Percentiles rank a stretch among this genome's conserved stretches.
phyloP scores from a whole-genome alignment of 2,888 invertebrate species.

The Lithophane leautieri region DNA sequence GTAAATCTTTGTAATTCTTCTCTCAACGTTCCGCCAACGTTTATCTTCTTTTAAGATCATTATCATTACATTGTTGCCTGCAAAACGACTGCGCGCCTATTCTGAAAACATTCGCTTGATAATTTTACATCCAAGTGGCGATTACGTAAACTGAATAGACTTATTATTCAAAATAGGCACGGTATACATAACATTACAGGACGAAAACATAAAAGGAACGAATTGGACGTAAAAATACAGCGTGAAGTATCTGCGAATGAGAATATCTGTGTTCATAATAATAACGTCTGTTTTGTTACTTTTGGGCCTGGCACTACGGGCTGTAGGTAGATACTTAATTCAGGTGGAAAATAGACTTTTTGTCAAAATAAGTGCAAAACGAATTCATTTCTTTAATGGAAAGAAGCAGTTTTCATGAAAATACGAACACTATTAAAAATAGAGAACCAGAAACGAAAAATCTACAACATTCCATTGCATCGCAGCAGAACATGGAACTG shows the following conservation, averaged over 20 bases:
- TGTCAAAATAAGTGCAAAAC: neutral
- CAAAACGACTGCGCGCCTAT: conserved; percentile 54
- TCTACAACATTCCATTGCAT: conserved; percentile 22
- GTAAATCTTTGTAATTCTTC: conserved; percentile 62
- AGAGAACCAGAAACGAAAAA: conserved; percentile 8
- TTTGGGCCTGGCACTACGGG: conserved; percentile 14
- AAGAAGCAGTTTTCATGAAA: conserved; percentile 6
- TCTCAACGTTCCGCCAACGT: conserved; percentile 39
- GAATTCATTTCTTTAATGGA: conserved; percentile 8
- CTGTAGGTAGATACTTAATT: neutral
- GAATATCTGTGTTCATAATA: conserved; percentile 50
- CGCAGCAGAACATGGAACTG: conserved; percentile 17
- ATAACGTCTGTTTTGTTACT: conserved; percentile 37
- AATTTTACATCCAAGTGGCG: conserved; percentile 63
- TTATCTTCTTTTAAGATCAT: conserved; percentile 61
- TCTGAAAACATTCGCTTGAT: conserved; percentile 65
- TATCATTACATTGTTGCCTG: conserved; percentile 60
- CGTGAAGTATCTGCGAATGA: conserved; percentile 56
- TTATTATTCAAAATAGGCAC: conserved; percentile 67
- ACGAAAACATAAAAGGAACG: conserved; percentile 57
- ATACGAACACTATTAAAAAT: conserved; percentile 1
- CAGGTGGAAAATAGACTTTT: conserved; percentile 23
- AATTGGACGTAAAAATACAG: conserved; percentile 59
- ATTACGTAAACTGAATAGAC: conserved; percentile 61
- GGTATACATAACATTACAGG: conserved; percentile 63